phyloP scores from a whole-genome alignment of 92 coral and sea anemone genomes.

The Epizoanthus stellaris region DNA sequence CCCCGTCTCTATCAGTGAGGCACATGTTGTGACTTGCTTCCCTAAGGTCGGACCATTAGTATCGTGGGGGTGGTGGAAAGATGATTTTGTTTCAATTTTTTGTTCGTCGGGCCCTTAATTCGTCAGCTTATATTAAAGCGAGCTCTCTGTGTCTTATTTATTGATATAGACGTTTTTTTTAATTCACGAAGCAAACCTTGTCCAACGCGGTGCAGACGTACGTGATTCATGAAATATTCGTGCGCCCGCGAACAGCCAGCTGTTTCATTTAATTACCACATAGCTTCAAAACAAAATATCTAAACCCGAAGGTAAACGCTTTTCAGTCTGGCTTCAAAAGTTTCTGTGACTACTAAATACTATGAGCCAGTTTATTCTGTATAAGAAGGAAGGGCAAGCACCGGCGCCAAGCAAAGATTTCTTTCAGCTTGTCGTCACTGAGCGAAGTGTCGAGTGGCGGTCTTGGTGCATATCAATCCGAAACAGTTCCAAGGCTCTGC shows the following conservation, averaged over 20 bases:
- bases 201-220: no score
- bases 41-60: no score
- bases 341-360: not conserved
- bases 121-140: no score
- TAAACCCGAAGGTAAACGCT: not conserved
- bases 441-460: conserved; percentile 46
- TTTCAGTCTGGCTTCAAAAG: not conserved
- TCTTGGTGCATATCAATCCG: conserved; percentile 56
- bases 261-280: not conserved
- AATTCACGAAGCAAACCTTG: no score
- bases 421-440: conserved; percentile 52
- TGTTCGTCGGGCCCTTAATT: no score
- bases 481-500: conserved; percentile 46
- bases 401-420: conserved; percentile 68
- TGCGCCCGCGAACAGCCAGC: conserved; percentile 11
- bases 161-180: no score
- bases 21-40: no score
- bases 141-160: no score
- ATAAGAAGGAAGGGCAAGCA: conserved; percentile 56
- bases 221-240: not conserved
- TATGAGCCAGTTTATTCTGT: conserved; percentile 39
- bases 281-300: not conserved
- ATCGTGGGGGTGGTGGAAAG: no score
- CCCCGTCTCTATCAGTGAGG: no score
- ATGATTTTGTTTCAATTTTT: no score